Evolutionary conservation across 2,888 invertebrate genomes (phyloP).

Genomic region (Bimastos eiseni): DNA sequence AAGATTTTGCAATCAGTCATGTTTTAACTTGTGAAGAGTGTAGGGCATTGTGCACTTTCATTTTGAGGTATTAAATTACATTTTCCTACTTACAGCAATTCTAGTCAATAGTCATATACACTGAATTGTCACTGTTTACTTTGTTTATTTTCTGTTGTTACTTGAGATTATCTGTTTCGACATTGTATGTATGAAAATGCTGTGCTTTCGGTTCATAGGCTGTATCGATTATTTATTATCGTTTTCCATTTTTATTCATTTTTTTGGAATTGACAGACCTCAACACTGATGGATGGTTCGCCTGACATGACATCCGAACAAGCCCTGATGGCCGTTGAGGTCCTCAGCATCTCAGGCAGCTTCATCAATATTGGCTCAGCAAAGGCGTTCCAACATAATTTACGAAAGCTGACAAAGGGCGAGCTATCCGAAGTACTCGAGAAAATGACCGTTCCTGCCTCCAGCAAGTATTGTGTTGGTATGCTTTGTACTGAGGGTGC

Average conservation of each 20-base stretch:
- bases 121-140: background rate
- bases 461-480: slow-evolving; percentile 34
- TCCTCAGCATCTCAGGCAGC: slow-evolving; percentile 35
- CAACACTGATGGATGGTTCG: background rate
- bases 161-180: background rate
- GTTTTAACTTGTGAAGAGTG: background rate
- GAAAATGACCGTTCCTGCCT: slow-evolving; percentile 32
- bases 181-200: background rate
- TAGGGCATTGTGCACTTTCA: background rate
- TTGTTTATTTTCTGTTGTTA: background rate
- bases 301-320: slow-evolving; percentile 28
- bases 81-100: background rate
- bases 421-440: slow-evolving; percentile 33
- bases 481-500: slow-evolving; percentile 32
- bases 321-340: slow-evolving; percentile 29
- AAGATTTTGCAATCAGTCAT: background rate
- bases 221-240: background rate
- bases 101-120: background rate
- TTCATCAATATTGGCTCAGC: slow-evolving; percentile 37
- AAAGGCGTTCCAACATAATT: slow-evolving; percentile 35
- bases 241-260: background rate
- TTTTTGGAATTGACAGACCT: slow-evolving; percentile 6
- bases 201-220: background rate
- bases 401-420: slow-evolving; percentile 27
- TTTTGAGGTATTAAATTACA: background rate